Percentiles rank a stretch among this genome's conserved stretches.
Conservation (phyloP, 2,113 vertebrate genomes). For the Crotalus tigris region DNA sequence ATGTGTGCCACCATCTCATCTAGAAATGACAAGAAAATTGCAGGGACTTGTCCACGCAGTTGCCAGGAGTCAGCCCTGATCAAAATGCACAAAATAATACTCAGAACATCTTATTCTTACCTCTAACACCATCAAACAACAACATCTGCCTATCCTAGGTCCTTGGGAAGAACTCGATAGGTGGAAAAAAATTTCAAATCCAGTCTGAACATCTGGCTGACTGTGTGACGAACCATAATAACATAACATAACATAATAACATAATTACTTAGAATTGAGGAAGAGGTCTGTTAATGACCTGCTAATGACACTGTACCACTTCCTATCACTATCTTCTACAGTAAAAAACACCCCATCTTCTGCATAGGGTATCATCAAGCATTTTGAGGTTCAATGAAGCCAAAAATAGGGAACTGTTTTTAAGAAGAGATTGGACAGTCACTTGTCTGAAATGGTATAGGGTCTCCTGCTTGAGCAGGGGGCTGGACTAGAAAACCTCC, state of each 20-base stretch:
- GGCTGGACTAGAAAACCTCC: too few relatives aligned
- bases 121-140: not conserved
- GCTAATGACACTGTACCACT: rapidly evolving
- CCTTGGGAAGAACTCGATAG: not conserved
- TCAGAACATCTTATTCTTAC: not conserved
- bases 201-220: not conserved
- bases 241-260: too few relatives aligned
- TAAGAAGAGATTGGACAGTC: too few relatives aligned
- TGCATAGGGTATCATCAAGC: too few relatives aligned
- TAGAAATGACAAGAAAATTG: not conserved
- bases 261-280: not conserved
- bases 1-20: too few relatives aligned
- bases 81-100: not conserved
- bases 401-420: too few relatives aligned
- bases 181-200: not conserved
- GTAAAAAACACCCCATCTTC: too few relatives aligned
- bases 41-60: not conserved
- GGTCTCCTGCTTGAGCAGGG: too few relatives aligned
- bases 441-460: too few relatives aligned
- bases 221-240: not conserved
- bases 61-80: not conserved
- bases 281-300: rapidly evolving
- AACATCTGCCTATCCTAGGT: not conserved
- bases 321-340: rapidly evolving
- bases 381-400: too few relatives aligned